A percentile compares a stretch with the other conserved stretches of the same genome.
These are phyloP conservation scores for Rostratula benghalensis DNA, from an alignment of 2,113 vertebrate genomes.

Conservation along the genomic window DNA sequence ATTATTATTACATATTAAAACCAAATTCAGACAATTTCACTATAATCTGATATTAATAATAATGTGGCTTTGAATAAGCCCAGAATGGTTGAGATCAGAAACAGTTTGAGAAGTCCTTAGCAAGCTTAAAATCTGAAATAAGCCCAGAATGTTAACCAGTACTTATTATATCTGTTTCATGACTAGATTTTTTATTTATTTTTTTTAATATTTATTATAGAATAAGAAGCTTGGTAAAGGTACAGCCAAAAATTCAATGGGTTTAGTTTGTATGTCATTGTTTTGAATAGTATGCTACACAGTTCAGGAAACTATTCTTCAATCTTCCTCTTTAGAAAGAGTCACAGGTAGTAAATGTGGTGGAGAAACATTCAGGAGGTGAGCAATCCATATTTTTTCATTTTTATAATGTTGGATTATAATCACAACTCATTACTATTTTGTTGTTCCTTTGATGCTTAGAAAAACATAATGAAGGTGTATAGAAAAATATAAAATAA, in stretches of 20 bases:
- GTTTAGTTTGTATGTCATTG: neutral
- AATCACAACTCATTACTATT: neutral
- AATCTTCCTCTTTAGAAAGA: neutral
- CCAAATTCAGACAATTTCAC: neutral
- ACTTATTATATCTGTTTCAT: neutral
- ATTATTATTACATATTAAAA: neutral
- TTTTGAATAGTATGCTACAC: neutral
- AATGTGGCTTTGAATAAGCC: neutral
- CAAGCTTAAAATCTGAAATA: neutral
- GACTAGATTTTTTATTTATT: too few species aligned
- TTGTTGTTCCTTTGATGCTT: neutral
- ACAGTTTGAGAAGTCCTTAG: neutral
- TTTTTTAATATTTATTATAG: neutral
- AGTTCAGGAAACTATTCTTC: neutral
- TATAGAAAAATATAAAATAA: neutral
- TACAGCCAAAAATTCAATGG: rapidly evolving
- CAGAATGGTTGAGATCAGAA: neutral
- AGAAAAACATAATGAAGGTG: neutral
- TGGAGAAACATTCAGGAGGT: neutral
- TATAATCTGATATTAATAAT: neutral
- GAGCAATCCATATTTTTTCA: neutral
- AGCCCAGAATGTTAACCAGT: neutral
- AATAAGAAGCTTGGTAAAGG: neutral
- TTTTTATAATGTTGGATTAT: neutral
- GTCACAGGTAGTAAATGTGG: neutral